Conservation (phyloP, 92 coral and sea anemone species). For the Zoanthus gigantus region DNA sequence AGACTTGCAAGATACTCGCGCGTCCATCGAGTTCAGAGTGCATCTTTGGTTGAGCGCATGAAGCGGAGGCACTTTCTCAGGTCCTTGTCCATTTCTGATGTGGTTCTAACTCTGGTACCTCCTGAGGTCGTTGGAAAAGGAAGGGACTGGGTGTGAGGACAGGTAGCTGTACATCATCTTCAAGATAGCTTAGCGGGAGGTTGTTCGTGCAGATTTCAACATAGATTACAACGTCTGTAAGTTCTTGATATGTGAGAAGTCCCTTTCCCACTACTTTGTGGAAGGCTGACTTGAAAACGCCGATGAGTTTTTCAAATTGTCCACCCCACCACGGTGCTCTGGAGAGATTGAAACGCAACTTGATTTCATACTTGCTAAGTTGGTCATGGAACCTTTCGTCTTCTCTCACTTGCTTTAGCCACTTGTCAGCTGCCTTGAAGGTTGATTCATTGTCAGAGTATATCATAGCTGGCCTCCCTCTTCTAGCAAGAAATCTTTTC, state of each 20-base stretch:
- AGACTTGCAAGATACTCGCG: conserved; percentile 34
- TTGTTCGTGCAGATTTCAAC: conserved; percentile 45
- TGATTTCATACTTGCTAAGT: conserved; percentile 23
- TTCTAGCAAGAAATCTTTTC: conserved; percentile 29
- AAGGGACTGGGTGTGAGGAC: conserved; percentile 52
- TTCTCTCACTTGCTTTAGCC: conserved; percentile 20
- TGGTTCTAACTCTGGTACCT: conserved; percentile 35
- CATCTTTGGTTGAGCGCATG: conserved; percentile 39
- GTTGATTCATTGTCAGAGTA: conserved; percentile 45
- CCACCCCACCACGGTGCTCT: conserved; percentile 44
- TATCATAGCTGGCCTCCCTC: conserved; percentile 33
- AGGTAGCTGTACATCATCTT: conserved; percentile 32
- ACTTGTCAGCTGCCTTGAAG: conserved; percentile 42
- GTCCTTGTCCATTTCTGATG: conserved; percentile 23
- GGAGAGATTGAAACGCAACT: conserved; percentile 51
- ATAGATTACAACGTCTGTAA: conserved; percentile 43
- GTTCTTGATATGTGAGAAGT: conserved; percentile 39
- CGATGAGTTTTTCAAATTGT: conserved; percentile 54
- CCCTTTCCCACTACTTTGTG: conserved; percentile 46
- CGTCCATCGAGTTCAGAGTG: conserved; percentile 56
- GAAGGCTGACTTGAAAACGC: conserved; percentile 37
- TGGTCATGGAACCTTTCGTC: conserved; percentile 17
- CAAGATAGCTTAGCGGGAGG: conserved; percentile 36
- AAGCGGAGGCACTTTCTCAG: conserved; percentile 40
- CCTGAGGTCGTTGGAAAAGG: conserved; percentile 36